Base-by-base conservation (phyloP, 1,140 invertebrate genomes). In the Drosophila tsacasi region DNA sequence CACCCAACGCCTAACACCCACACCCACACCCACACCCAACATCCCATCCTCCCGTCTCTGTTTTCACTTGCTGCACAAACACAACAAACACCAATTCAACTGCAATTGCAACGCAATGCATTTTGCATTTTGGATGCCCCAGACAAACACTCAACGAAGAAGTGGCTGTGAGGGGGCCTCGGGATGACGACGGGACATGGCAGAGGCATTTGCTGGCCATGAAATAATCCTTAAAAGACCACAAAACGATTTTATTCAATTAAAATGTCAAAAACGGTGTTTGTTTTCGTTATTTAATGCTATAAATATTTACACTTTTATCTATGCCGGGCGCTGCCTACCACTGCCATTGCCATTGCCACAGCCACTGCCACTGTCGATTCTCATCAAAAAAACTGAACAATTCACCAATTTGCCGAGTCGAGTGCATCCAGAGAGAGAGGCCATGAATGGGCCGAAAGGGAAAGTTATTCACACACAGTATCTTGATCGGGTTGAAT, bases 161-260 rank as follows among this genome's bases (percentile, higher is more conserved):
- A 52, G 59, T 55, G 57, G 60, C 37, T 21, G 6, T 30, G 32
- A 4, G 42, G 19, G 37, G 21, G 44, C 5, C 50, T 19, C 17
- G 23, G 23, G 15, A 17, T n/a, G n/a, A n/a, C n/a, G 0, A 10
- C 10, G 7, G 23, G 23, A 10, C 25, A 5, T n/a, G 15, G 17
- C 37, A 42, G 32, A 49, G 69, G 57, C 81, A 66, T 83, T 47
- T 65, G 79, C 58, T 86, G 83, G 83, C 80, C 84, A 89, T 89
- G 84, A 89, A 86, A 86, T 86, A 87, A 86, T 86, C 83, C 83
- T 86, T 86, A 89, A 86, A 86, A 89, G 78, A 90, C 85, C 84
- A 90, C 84, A 89, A 90, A 89, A 89, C 85, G 84, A 85, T 89
- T 89, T 86, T 90, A 89, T 89, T 89, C 84, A 89, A 89, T 89